phyloP scores from a whole-genome alignment of 1,140 invertebrate genomes.

The Lucilia cuprina region DNA sequence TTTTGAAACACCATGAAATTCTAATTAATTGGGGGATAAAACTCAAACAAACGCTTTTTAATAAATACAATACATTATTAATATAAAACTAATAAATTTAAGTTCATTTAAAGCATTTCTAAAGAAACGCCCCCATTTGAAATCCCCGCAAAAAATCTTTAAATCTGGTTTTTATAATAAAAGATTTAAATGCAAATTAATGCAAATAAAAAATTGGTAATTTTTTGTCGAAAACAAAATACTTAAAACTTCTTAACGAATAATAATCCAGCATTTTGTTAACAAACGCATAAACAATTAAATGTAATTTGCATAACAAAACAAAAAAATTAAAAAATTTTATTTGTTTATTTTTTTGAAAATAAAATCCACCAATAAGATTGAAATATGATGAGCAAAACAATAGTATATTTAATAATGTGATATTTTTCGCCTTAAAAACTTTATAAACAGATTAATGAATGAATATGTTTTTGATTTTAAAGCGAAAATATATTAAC shows the following conservation, averaged over 20 bases:
- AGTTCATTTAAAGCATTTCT: not conserved
- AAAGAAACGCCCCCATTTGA: constrained; percentile 1
- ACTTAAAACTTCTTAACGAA: not conserved
- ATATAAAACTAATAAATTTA: not conserved
- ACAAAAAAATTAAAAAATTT: not conserved
- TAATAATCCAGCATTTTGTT: not conserved
- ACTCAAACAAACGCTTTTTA: too few species aligned
- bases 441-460: not conserved
- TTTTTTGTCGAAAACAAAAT: not conserved
- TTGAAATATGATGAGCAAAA: not conserved
- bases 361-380: not conserved
- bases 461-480: not conserved
- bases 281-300: not conserved
- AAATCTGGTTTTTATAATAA: not conserved
- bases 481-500: not conserved
- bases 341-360: too few species aligned
- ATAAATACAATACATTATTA: not conserved
- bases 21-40: too few species aligned
- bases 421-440: not conserved
- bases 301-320: not conserved
- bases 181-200: not conserved
- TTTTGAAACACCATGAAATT: too few species aligned
- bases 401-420: not conserved
- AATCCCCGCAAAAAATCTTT: not conserved
- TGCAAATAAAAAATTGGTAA: not conserved